Base-by-base conservation (phyloP, 2,888 invertebrate species). In the Gymnoscelis rufifasciata region DNA sequence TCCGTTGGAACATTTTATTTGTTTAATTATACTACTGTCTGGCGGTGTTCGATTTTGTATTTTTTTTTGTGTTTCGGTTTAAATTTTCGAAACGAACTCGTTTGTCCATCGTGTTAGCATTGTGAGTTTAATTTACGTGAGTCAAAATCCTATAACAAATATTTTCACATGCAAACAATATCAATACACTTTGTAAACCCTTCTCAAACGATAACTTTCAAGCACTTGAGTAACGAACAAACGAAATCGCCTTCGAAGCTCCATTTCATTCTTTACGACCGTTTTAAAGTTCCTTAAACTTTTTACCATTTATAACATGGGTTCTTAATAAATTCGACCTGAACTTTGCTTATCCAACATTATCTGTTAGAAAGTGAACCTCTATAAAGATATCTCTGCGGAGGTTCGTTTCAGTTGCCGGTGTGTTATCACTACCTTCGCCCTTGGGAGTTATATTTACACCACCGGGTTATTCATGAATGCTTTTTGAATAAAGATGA, bases 401-500 rank as follows among this genome's bases (percentile, higher is more conserved):
- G 69, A 72, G 71, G 68, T 57, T 73, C 77, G 80, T 82, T 62
- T 62, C 64, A 63, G 64, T 60, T 64, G 55, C 56, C 67, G 66
- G 66, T 62, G 64, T 68, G 73, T 76, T 81, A 79, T 78, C 79
- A 77, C 75, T 74, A 71, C 70, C 74, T 69, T 68, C 56, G 62
- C 79, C 62, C 69, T 48, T 19, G 73, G 69, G 78, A 74, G 62
- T 68, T 74, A 74, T 82, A 76, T 78, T 82, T 78, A 78, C 74
- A 68, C 66, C 66, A 63, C 74, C 80, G 76, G 74, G 75, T 80
- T 82, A 83, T 86, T 83, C 83, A 83, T 84, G 82, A 78, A 75
- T 66, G 62, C 56, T 53, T 64, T 72, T 71, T 83, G 83, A 84
- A 83, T 86, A 83, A 80, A 82, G 80, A 84, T 84, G 82, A 82